These are phyloP conservation scores for Sylvilagus floridanus DNA, from an alignment of 2,797 vertebrate species.

Conservation along the genomic window DNA sequence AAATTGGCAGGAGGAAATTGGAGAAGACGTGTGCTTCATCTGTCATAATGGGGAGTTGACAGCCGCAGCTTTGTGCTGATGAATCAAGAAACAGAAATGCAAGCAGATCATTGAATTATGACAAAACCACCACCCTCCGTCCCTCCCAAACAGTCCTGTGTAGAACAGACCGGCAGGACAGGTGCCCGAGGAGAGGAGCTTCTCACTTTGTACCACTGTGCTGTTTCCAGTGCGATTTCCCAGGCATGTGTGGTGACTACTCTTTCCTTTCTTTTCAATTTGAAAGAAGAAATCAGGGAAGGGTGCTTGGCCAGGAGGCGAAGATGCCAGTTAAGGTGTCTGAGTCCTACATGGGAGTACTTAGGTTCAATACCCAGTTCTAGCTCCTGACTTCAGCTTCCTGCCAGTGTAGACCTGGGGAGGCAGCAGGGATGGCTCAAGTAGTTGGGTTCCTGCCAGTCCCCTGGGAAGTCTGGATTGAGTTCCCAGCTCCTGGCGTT, in stretches of 20 bases:
- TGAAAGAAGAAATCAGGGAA: neutral
- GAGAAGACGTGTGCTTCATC: constrained; percentile 19
- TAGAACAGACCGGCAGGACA: neutral
- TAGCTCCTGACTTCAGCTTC: too few species aligned
- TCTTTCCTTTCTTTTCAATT: constrained; percentile 35
- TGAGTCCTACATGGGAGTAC: too few species aligned
- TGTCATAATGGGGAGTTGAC: neutral
- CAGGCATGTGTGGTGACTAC: neutral
- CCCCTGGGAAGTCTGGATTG: too few species aligned
- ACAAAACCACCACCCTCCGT: neutral
- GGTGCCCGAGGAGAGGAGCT: neutral
- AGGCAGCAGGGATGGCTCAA: too few species aligned
- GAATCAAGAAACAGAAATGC: constrained; percentile 52
- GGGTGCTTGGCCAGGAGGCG: too few species aligned
- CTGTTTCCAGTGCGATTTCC: neutral
- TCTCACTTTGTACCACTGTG: neutral
- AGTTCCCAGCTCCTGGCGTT: too few species aligned
- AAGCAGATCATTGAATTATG: constrained; percentile 37
- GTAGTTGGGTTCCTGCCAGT: too few species aligned
- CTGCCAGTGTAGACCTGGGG: too few species aligned
- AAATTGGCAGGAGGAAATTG: constrained; percentile 53
- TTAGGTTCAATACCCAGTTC: too few species aligned
- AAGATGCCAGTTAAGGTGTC: too few species aligned
- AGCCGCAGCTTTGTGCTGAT: constrained; percentile 23
- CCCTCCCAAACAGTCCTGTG: neutral